phyloP scores from a whole-genome alignment of 1,140 invertebrate species.

The Zaprionus davidi region DNA sequence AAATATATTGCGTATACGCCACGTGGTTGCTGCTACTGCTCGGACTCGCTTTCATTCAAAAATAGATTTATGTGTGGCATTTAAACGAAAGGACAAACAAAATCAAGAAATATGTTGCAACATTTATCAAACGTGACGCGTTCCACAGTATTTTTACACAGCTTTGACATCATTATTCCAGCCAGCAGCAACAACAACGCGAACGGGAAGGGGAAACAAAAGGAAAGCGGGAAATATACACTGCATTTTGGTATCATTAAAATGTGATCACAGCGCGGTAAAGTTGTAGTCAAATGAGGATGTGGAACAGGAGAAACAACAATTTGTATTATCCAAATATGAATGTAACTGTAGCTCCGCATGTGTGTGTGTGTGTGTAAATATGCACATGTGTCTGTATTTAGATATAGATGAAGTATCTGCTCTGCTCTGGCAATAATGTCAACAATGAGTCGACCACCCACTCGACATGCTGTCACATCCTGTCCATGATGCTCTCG shows the following conservation, averaged over 20 bases:
- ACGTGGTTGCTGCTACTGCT: conserved; percentile 43
- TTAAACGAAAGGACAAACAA: conserved; percentile 66
- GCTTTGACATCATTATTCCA: conserved; percentile 72
- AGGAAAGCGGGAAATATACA: conserved; percentile 41
- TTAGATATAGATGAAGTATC: conserved; percentile 29
- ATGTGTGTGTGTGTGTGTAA: conserved; percentile 5
- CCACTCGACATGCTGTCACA: conserved; percentile 37
- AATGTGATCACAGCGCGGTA: conserved; percentile 80
- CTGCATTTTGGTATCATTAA: conserved; percentile 82
- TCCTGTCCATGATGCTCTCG: conserved; percentile 27
- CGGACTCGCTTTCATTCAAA: conserved; percentile 74
- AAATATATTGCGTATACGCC: conserved; percentile 73
- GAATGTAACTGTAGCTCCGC: conserved; percentile 17
- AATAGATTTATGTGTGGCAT: conserved; percentile 83
- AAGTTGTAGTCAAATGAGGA: conserved; percentile 71
- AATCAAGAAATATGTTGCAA: conserved; percentile 77
- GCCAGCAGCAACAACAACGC: conserved; percentile 20
- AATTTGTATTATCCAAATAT: conserved; percentile 12
- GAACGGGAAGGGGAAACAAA: conserved; percentile 3
- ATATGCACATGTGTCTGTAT: conserved; percentile 14
- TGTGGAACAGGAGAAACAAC: conserved; percentile 35
- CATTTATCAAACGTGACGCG: conserved; percentile 80
- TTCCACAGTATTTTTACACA: conserved; percentile 48
- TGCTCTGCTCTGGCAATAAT: conserved; percentile 63
- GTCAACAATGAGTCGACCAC: conserved; percentile 69